Evolutionary conservation across 2,797 vertebrate species (phyloP).

Genomic region (Phoebastria nigripes): DNA sequence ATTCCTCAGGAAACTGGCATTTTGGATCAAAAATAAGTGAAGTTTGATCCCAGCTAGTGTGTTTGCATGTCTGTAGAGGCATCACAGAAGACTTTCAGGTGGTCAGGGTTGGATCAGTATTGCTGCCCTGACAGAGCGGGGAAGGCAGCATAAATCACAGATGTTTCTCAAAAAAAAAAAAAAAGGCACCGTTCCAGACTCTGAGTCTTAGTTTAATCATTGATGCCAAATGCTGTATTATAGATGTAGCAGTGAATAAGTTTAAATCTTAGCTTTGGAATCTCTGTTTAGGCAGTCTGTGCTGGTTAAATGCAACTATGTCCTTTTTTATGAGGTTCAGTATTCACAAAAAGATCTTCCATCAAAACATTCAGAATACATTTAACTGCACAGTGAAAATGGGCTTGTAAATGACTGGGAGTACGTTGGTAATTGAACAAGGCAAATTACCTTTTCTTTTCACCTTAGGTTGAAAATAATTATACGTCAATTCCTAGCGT

Average conservation of each 20-base stretch:
- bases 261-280: neutral
- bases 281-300: neutral
- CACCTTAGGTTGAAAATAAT: neutral
- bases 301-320: neutral
- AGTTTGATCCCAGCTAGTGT: neutral
- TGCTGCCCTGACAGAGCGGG: neutral
- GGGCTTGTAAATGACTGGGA: neutral
- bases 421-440: neutral
- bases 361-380: neutral
- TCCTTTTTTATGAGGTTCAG: neutral
- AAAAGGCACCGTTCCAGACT: neutral
- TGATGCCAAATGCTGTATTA: neutral
- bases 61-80: neutral
- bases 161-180: neutral
- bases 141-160: neutral
- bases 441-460: neutral
- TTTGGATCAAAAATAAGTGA: neutral
- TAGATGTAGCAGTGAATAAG: neutral
- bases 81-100: neutral
- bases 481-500: neutral
- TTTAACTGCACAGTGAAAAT: neutral
- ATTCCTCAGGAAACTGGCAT: neutral
- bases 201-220: neutral
- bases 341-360: neutral
- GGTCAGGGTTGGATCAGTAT: neutral